Conservation (phyloP, 2,888 invertebrate genomes). For the Zonitis immaculata region DNA sequence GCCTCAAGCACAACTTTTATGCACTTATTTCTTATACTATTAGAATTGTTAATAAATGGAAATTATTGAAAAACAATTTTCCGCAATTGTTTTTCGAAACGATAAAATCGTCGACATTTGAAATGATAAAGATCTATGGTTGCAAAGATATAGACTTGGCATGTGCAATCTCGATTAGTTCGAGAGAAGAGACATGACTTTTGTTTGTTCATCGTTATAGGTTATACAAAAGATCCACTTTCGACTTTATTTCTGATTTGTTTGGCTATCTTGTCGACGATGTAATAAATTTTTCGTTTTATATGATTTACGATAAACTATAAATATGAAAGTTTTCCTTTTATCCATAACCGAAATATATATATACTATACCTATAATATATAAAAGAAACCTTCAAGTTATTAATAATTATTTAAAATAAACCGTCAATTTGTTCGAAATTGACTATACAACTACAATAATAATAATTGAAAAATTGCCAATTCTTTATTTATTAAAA, state of each 20-base stretch:
- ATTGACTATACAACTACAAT: neutral
- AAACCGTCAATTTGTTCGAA: neutral
- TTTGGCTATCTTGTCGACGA: slow-evolving; percentile 16
- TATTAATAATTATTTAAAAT: neutral
- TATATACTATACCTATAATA: no score
- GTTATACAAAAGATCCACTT: neutral
- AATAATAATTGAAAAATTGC: neutral
- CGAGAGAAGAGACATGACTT: neutral
- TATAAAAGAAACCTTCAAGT: neutral
- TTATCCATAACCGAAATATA: neutral
- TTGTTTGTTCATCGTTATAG: neutral
- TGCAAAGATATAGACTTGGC: no score
- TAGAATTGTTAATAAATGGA: slow-evolving; percentile 1
- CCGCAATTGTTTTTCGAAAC: neutral
- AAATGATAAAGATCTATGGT: neutral
- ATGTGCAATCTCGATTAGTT: slow-evolving; percentile 1
- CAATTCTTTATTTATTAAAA: neutral
- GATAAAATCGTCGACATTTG: neutral
- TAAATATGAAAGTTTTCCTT: neutral
- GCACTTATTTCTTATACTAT: slow-evolving; percentile 4
- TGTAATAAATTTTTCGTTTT: slow-evolving; percentile 17
- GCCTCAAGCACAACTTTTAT: slow-evolving; percentile 5
- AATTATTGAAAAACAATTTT: neutral
- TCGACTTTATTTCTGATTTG: slow-evolving; percentile 18
- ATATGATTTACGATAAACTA: neutral